Conservation (phyloP, 2,113 vertebrate genomes). For the Crocuta crocuta region DNA sequence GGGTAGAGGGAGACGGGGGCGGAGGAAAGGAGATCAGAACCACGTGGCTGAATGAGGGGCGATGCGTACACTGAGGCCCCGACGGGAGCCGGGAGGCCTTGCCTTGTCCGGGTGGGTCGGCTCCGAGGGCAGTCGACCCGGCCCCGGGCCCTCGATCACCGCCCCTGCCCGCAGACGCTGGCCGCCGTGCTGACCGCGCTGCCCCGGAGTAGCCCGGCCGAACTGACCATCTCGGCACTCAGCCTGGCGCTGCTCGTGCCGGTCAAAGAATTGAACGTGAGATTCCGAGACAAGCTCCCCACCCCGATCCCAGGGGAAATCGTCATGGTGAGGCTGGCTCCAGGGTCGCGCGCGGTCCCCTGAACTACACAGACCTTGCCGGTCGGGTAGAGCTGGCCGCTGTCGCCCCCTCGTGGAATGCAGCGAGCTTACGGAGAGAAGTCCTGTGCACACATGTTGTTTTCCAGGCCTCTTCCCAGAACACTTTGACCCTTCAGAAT, state of each 20-base stretch:
- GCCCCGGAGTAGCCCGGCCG: slow-evolving; percentile 90
- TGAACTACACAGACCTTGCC: not conserved
- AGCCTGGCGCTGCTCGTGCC: slow-evolving; percentile 92
- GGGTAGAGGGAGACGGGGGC: not conserved
- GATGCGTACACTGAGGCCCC: not conserved
- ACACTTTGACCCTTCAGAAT: not conserved
- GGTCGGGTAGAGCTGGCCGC: not conserved
- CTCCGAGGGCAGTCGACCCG: not conserved
- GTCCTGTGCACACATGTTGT: accelerated
- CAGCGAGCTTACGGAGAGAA: not conserved
- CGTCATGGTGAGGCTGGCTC: slow-evolving; percentile 88
- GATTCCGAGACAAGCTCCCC: slow-evolving; percentile 89
- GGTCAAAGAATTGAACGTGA: slow-evolving; percentile 93
- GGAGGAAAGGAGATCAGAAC: not conserved
- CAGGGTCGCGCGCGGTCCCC: not conserved
- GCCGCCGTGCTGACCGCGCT: slow-evolving; percentile 91
- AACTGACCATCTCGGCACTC: slow-evolving; percentile 91
- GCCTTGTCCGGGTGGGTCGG: not conserved
- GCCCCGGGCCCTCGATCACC: not conserved
- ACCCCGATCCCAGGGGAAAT: slow-evolving; percentile 95
- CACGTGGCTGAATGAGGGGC: not conserved
- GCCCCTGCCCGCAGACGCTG: slow-evolving; percentile 88
- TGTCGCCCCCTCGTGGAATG: slow-evolving; percentile 41
- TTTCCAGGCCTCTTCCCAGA: not conserved
- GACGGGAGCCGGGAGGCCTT: not conserved